Conservation (phyloP, 1,140 invertebrate genomes). For the Papilio polyxenes region DNA sequence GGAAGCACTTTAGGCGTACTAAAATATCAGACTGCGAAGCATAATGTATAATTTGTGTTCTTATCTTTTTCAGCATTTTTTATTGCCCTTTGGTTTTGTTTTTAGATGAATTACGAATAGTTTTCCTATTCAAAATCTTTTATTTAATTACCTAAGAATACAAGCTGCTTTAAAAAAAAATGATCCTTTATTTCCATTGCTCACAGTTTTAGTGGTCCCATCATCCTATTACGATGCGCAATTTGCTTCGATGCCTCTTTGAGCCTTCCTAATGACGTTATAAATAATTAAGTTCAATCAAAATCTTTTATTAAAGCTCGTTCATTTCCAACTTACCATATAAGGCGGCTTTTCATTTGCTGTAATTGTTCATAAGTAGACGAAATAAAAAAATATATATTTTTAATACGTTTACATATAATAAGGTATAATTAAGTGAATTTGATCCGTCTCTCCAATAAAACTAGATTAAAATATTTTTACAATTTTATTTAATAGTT, state of each 20-base stretch:
- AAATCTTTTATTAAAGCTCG: constrained; percentile 23
- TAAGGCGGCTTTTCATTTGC: constrained; percentile 15
- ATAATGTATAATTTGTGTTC: too few relatives aligned
- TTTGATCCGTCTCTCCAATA: too few relatives aligned
- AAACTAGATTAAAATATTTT: too few relatives aligned
- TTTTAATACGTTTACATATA: not conserved
- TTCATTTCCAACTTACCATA: constrained; percentile 7
- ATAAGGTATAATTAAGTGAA: not conserved
- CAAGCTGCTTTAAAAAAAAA: not conserved
- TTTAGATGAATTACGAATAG: not conserved
- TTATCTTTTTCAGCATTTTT: not conserved
- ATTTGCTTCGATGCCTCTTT: constrained; percentile 33
- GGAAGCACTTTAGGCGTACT: too few relatives aligned
- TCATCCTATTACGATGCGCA: constrained; percentile 16
- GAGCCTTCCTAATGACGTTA: constrained; percentile 33
- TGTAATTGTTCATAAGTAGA: not conserved
- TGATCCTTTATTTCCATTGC: not conserved
- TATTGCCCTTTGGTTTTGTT: not conserved
- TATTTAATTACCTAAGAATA: too few relatives aligned
- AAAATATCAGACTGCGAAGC: too few relatives aligned
- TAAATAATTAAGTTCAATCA: constrained; percentile 33
- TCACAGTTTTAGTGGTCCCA: constrained; percentile 21
- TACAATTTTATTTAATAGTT: too few relatives aligned
- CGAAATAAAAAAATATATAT: not conserved
- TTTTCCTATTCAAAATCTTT: not conserved